Evolutionary conservation across 1,140 invertebrate genomes (phyloP), one percentile per base, ranked within the genome.

Genomic region (Magallana gigas): DNA sequence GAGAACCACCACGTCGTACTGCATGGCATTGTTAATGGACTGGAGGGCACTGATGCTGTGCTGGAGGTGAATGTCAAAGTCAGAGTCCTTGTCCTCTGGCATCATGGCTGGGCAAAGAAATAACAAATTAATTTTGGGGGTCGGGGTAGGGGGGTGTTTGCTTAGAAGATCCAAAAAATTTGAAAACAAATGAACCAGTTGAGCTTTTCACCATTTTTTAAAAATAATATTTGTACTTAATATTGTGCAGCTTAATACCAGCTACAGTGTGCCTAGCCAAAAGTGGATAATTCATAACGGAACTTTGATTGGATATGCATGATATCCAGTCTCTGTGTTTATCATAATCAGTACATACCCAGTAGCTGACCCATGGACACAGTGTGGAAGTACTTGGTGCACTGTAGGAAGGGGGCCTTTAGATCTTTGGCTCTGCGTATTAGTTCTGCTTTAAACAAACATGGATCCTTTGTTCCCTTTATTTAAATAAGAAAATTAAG

Each of bases 311-410:
- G 36, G 36, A 48, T 5, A 48, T 4, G 36, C 36, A 48, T 48
- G 2, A 48, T 48, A 48, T 48, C 36, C 36, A 48, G 36, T 5
- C 36, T 48, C 36, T 48, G 36, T 48, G 36, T 64, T 64, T 18
- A 83, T 48, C 23, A 23, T 23, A 23, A 23, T 23, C 8, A 56
- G 6, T 14, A 81, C 83, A 89, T 89, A 93, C 93, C 92, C 83
- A 93, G 91, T 36, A 94, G 88, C 88, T 94, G 93, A 7, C 89
- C 88, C 91, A 95, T 92, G 3, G 94, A 93, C 16, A 94, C 90
- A 68, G 92, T 93, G 90, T 95, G 94, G 91, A 95, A 95, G 84
- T 91, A 93, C 81, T 93, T 94, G 71, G 92, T 91, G 87, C 94
- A 95, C 88, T 95, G 94, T n/a, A 95, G 85, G 83, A 94, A 94